Conservation (phyloP, 2,888 invertebrate species). For the Phortica okadai region DNA sequence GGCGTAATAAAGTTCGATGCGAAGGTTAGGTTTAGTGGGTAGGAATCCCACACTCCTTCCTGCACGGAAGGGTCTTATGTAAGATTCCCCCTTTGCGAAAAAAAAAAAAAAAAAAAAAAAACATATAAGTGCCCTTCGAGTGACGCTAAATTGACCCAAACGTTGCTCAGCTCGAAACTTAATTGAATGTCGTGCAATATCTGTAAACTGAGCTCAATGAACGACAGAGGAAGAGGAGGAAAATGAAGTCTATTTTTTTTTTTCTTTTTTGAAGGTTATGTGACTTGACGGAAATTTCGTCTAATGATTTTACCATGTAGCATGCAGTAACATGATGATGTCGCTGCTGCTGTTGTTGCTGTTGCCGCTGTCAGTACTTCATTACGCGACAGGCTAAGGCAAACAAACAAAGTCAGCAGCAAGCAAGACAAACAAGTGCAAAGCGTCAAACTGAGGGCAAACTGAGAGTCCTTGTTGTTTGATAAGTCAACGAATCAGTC, state of each 20-base stretch:
- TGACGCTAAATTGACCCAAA: background rate
- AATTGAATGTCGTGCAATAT: slow-evolving; percentile 20
- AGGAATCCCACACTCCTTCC: no score
- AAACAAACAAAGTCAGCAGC: slow-evolving; percentile 18
- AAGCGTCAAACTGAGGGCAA: background rate
- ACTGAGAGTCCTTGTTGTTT: background rate
- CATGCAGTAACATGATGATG: slow-evolving; percentile 7
- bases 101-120: no score
- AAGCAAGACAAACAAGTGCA: slow-evolving; percentile 2
- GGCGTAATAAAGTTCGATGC: no score
- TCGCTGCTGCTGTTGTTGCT: background rate
- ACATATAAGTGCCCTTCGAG: background rate
- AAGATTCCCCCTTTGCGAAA: no score
- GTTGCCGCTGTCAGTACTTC: slow-evolving; percentile 4
- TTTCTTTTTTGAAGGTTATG: background rate
- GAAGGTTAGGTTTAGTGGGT: no score
- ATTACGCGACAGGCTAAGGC: slow-evolving; percentile 20
- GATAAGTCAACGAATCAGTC: background rate
- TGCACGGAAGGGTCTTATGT: no score
- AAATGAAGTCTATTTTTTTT: background rate
- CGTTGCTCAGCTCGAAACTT: slow-evolving; percentile 1
- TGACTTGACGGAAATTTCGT: slow-evolving; percentile 4
- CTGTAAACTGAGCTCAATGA: background rate
- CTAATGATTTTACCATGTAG: slow-evolving; percentile 2
- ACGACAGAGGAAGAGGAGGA: background rate